Percentiles rank a stretch among this genome's conserved stretches.
These are phyloP conservation scores for Clistopyga incitator DNA, from an alignment of 2,888 invertebrate genomes.

Conservation along the genomic window DNA sequence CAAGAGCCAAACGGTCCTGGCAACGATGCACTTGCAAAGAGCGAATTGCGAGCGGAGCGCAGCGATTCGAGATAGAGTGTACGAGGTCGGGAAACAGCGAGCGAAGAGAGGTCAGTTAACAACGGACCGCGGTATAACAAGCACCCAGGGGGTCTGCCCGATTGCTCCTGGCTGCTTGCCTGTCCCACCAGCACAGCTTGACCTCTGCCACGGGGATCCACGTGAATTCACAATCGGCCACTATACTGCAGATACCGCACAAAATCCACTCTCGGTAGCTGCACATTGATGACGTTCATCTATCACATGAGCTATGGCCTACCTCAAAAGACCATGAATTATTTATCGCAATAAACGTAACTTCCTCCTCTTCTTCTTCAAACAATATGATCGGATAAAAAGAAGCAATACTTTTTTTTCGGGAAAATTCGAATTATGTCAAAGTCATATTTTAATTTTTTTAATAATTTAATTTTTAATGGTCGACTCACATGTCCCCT, in stretches of 20 bases:
- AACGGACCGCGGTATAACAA: conserved; percentile 68
- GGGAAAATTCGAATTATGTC: too few species aligned
- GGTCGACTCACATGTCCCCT: background rate
- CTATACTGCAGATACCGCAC: conserved; percentile 32
- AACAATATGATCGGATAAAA: too few species aligned
- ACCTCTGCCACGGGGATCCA: conserved; percentile 50
- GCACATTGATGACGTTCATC: background rate
- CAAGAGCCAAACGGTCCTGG: conserved; percentile 31
- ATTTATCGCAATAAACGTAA: background rate
- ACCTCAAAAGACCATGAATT: background rate
- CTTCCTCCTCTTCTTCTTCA: too few species aligned
- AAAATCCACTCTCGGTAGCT: conserved; percentile 19
- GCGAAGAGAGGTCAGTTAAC: conserved; percentile 58
- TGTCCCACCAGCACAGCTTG: conserved; percentile 60
- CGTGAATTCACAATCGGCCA: conserved; percentile 59
- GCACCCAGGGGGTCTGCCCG: conserved; percentile 69
- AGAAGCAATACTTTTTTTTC: too few species aligned
- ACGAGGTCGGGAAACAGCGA: conserved; percentile 35
- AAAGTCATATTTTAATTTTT: too few species aligned
- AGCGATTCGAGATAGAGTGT: conserved; percentile 46
- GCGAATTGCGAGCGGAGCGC: conserved; percentile 59
- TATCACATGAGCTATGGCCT: background rate
- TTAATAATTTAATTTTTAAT: too few species aligned
- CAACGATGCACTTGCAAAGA: conserved; percentile 46
- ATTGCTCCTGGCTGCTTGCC: conserved; percentile 64